Conservation (phyloP, 1,140 invertebrate genomes). For the Ips typographus region DNA sequence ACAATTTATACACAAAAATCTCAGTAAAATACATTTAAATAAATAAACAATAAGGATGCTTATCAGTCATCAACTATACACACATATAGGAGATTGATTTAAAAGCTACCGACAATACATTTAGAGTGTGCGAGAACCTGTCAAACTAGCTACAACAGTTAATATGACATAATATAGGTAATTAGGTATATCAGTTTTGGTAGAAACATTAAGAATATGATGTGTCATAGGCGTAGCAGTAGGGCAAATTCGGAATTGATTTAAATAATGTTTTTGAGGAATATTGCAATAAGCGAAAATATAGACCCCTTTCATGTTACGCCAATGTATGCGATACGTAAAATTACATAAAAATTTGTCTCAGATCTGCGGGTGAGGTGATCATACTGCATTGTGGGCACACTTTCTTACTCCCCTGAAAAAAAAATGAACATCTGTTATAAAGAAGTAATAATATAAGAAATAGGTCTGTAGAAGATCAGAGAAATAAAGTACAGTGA, state of each 20-base stretch:
- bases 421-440: constrained; percentile 31
- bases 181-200: not conserved
- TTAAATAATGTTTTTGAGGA: too few relatives aligned
- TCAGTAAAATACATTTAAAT: not conserved
- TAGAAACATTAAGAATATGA: not conserved
- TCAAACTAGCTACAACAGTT: not conserved
- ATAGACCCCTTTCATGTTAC: too few relatives aligned
- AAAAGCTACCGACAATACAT: too few relatives aligned
- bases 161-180: not conserved
- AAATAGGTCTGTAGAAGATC: too few relatives aligned
- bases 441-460: too few relatives aligned
- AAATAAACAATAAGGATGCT: not conserved
- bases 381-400: constrained; percentile 84
- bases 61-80: not conserved
- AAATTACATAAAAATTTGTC: constrained; percentile 73
- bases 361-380: constrained; percentile 71
- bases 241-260: not conserved
- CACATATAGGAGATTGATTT: not conserved
- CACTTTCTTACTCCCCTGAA: constrained; percentile 71
- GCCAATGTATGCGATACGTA: not conserved
- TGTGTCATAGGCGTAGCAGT: not conserved
- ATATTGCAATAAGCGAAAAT: too few relatives aligned
- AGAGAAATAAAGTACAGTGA: too few relatives aligned
- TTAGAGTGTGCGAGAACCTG: not conserved
- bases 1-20: not conserved